A percentile compares a stretch with the other conserved stretches of the same genome.
Conservation (phyloP, 2,888 invertebrate species). For the Andricus curvator region DNA sequence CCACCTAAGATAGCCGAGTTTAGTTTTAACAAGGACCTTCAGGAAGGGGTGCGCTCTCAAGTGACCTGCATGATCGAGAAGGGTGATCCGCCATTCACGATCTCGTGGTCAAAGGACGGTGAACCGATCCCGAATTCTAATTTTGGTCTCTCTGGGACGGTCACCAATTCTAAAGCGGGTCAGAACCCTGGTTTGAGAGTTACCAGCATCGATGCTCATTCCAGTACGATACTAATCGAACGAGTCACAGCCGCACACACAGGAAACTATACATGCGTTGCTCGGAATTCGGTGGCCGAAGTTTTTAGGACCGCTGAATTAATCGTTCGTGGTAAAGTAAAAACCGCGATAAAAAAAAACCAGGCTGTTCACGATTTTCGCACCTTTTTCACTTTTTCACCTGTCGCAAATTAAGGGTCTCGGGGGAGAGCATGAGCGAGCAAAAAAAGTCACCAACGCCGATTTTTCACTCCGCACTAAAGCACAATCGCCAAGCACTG, state of each 20-base stretch:
- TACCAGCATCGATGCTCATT: slow-evolving; percentile 86
- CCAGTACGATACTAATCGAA: slow-evolving; percentile 91
- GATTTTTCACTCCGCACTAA: slow-evolving; percentile 12
- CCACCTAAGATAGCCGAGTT: slow-evolving; percentile 95
- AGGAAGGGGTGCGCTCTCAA: slow-evolving; percentile 92
- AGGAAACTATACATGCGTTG: slow-evolving; percentile 95
- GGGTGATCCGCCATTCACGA: slow-evolving; percentile 94
- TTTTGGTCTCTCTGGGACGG: slow-evolving; percentile 61
- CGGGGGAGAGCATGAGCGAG: slow-evolving; percentile 43
- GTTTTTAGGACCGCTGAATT: slow-evolving; percentile 78
- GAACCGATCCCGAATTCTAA: slow-evolving; percentile 86
- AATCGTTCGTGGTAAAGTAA: slow-evolving; percentile 78
- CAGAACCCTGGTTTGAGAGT: slow-evolving; percentile 70
- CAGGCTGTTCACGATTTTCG: slow-evolving; percentile 51
- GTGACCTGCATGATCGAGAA: slow-evolving; percentile 95
- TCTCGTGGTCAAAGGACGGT: slow-evolving; percentile 94
- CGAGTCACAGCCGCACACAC: slow-evolving; percentile 91
- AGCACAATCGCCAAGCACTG: slow-evolving; percentile 26
- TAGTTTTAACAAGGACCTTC: slow-evolving; percentile 82
- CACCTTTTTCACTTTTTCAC: slow-evolving; percentile 43
- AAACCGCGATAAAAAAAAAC: slow-evolving; percentile 51
- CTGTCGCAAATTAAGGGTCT: slow-evolving; percentile 46
- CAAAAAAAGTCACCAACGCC: not conserved
- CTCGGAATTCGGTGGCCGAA: slow-evolving; percentile 89
- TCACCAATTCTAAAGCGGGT: slow-evolving; percentile 57